Evolutionary conservation across 2,797 vertebrate species (phyloP), one percentile per base, ranked within the genome.

Genomic region (Galago senegalensis): DNA sequence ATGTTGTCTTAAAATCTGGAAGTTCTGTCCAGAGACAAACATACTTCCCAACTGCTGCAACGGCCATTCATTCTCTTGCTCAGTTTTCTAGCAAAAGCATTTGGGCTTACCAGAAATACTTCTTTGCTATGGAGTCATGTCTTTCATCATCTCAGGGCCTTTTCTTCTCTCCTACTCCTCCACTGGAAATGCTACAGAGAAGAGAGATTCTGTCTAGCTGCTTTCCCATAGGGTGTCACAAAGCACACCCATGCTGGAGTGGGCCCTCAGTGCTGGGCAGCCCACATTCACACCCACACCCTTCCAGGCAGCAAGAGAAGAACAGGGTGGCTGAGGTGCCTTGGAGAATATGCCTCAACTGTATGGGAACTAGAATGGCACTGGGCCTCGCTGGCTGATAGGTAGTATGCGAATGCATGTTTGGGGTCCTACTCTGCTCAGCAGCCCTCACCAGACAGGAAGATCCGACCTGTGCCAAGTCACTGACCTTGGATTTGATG

Each of bases 31-130:
- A 37, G 69, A 88, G 49, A 63, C 63, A 75, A 17, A 53, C 8
- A 27, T 56, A 2, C 34, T 82, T 87, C 77, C 14, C 5, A 2
- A 16, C 8, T n/a, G 56, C 40, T 18, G 7, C 9, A 23, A 17
- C 37, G 63, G 10, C 20, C 10, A 2, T 70, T 88, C 21, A 27
- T 49, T 84, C 49, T 87, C 63, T 37, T 69, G 20, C 11, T 58
- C 1, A 2, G 77, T 65, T 93, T 93, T 94, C 87, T n/a, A 67
- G 14, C 29, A 46, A 56, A 80, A 91, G 49, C 31, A 67, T 14
- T 7, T 65, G 46, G 43, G 8, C 7, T 49, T 34, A 5, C 34
- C 46, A 65, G 75, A 92, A 84, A 53, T n/a, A 53, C 5, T 3
- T 10, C 58, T 94, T 81, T 49, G 23, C 31, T 81, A 14, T 8